A percentile compares a stretch with the other conserved stretches of the same genome.
Conservation (phyloP, 2,888 invertebrate genomes). For the Caenorhabditis sp. region DNA sequence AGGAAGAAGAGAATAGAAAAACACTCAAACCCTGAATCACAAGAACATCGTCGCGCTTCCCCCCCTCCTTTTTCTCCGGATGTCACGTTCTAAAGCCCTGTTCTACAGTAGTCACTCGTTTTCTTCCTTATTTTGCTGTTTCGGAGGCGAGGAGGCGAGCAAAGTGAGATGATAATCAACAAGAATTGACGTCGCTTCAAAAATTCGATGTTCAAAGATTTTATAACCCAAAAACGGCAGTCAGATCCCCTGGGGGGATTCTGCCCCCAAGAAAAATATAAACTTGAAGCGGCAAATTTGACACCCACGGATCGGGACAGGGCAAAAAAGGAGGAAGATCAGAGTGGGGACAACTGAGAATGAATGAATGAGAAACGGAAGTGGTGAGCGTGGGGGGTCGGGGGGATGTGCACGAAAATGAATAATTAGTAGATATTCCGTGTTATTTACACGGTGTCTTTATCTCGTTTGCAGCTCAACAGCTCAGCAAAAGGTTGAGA, state of each 20-base stretch:
- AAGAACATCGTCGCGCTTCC: constrained; percentile 20
- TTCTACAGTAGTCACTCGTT: constrained; percentile 3
- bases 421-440: constrained; percentile 18
- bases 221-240: constrained; percentile 36
- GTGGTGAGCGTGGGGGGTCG: neutral
- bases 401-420: constrained; percentile 10
- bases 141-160: constrained; percentile 5
- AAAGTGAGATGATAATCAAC: constrained; percentile 49
- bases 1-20: constrained; percentile 11
- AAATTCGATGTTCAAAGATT: constrained; percentile 49
- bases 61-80: neutral
- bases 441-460: neutral
- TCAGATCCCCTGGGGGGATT: constrained; percentile 20
- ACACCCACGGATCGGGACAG: constrained; percentile 28
- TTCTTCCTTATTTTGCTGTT: neutral
- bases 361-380: constrained; percentile 14
- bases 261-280: constrained; percentile 21
- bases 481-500: too few relatives aligned
- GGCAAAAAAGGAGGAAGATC: constrained; percentile 6
- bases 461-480: neutral
- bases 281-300: constrained; percentile 48
- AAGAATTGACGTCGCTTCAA: constrained; percentile 48
- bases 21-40: constrained; percentile 10
- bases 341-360: constrained; percentile 29
- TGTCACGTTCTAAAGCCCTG: neutral